Base-by-base conservation (phyloP, 2,888 invertebrate genomes). In the Sussaba pulchella region DNA sequence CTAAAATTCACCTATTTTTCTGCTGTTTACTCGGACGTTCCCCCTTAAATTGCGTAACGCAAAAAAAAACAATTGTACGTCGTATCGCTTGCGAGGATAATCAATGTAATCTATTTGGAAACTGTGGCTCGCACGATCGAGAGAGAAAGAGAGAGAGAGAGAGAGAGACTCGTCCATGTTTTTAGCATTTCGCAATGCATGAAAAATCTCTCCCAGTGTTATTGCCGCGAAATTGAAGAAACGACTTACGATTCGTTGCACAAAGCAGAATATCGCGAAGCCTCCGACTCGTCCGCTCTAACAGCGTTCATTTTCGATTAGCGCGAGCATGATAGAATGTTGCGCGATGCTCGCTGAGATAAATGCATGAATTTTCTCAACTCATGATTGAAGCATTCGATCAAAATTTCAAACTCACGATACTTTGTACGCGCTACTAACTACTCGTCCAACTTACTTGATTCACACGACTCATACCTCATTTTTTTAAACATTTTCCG, bases 11-110 rank as follows among this genome's bases (percentile, higher is more conserved):
- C n/a, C n/a, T n/a, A n/a, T n/a, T n/a, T n/a, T n/a, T n/a, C n/a
- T n/a, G n/a, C n/a, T n/a, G n/a, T n/a, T n/a, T n/a, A n/a, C n/a
- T n/a, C n/a, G n/a, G n/a, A n/a, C n/a, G n/a, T n/a, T n/a, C n/a
- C n/a, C n/a, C n/a, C n/a, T n/a, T n/a, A 66, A 75, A 75, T 75
- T 75, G 67, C 67, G 31, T 39, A 59, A 74, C 45, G 47, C 57
- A 14, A 57, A 5, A n/a, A 17, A 24, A 24, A n/a, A 41, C 39
- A 41, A 43, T 36, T 26, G 19, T 39, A 57, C 19, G 4, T n/a
- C 31, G 31, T 64, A 64, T 73, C 47, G 19, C 26, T 66, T 36
- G 12, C 41, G 54, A n/a, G n/a, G 43, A 64, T 54, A 24, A 19
- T 19, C 12, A n/a, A 1, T 12, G 10, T 14, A 19, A n/a, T 41